Evolutionary conservation across 2,888 invertebrate genomes (phyloP), one percentile per base, ranked within the genome.

Genomic region (Liodrosophila aerea): DNA sequence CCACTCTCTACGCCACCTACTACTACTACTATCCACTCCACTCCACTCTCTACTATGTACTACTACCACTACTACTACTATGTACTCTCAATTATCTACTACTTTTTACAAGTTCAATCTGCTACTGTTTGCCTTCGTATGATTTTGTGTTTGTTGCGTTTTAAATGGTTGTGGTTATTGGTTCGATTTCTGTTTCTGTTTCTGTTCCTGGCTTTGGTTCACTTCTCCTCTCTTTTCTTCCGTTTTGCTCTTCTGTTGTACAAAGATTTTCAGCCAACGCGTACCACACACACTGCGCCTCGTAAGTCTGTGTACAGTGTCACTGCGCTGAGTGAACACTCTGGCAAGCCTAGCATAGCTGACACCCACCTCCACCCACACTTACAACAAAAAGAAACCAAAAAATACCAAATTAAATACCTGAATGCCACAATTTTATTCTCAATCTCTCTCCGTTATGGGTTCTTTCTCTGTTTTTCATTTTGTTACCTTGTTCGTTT

Each of bases 211-310:
- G 13, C 22, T 43, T 37, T 37, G 12, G 22, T 50, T 50, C 7
- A 9, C 27, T 39, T 56, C 44, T 44, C 46, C 51, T 22, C 44
- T 16, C 29, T 49, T 16, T 18, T 49, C 16, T 9, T 44, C 39
- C 27, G 45, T 53, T 54, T 33, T 37, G 39, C 56, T 61, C 34
- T 52, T 70, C 59, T 76, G 68, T 85, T 78, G 82, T 82, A 74
- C 58, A 81, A 74, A 62, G 65, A 61, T 77, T 81, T 22, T 85
- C 85, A 85, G 83, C 54, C 37, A 46, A 52, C 72, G 75, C 67
- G 65, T 57, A 49, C 29, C 51, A 67, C 8, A 37, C 16, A 37
- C 37, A 18, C 18, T 22, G 22, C 22, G 22, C 5, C 22, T 22
- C 22, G 22, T 22, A 22, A 22, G 22, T 22, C 22, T 22, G 22